Evolutionary conservation across 2,888 invertebrate species (phyloP).

Genomic region (Nomada hirtipes): DNA sequence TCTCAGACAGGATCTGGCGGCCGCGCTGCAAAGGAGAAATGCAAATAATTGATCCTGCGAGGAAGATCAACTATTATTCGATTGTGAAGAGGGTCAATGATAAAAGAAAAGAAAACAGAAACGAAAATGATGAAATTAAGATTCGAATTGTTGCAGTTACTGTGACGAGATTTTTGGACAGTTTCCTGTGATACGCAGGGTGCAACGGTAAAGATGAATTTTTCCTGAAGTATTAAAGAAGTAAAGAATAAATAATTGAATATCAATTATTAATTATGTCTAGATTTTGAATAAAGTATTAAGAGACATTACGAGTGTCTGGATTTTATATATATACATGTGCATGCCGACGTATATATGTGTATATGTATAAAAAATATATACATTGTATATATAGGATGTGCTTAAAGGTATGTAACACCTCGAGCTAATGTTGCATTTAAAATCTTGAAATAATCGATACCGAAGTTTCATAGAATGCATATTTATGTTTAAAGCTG

Average conservation of each 20-base stretch:
- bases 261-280: slow-evolving; percentile 56
- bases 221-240: slow-evolving; percentile 57
- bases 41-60: slow-evolving; percentile 86
- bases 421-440: slow-evolving; percentile 13
- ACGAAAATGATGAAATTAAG: slow-evolving; percentile 51
- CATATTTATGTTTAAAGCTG: slow-evolving; percentile 24
- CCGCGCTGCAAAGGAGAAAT: slow-evolving; percentile 93
- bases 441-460: slow-evolving; percentile 10
- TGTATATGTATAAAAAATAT: neutral
- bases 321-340: slow-evolving; percentile 36
- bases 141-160: slow-evolving; percentile 41
- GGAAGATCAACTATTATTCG: slow-evolving; percentile 48
- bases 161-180: slow-evolving; percentile 38
- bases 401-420: slow-evolving; percentile 56
- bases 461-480: slow-evolving; percentile 6
- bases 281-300: slow-evolving; percentile 57
- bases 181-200: slow-evolving; percentile 55
- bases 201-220: slow-evolving; percentile 56
- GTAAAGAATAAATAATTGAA: slow-evolving; percentile 51
- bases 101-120: slow-evolving; percentile 34
- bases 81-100: slow-evolving; percentile 51
- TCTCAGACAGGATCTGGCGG: slow-evolving; percentile 93
- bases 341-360: neutral
- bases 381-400: slow-evolving; percentile 23
- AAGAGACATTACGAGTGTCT: slow-evolving; percentile 55